Evolutionary conservation across 2,797 vertebrate genomes (phyloP), one percentile per base, ranked within the genome.

Genomic region (Scolopax rusticola): DNA sequence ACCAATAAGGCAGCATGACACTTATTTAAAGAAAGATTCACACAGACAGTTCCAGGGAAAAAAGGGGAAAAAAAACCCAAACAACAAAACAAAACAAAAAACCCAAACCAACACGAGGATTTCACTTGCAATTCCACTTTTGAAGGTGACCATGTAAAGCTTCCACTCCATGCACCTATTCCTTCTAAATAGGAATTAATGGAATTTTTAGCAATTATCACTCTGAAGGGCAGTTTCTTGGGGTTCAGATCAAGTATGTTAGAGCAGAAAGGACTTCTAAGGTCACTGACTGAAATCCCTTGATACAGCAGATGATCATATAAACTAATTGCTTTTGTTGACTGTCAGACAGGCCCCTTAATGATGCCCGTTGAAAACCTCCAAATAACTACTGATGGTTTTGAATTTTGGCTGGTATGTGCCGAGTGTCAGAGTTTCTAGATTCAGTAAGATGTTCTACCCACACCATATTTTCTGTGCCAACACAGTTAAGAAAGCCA

Each of bases 1-100:
- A 1, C 27, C 1, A 2, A 11, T 6, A 67, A 0, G 8, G 50
- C 71, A 82, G n/a, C 74, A 57, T 50, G 40, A 27, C 48, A 15
- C 9, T 27, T 67, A 19, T 41, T 73, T 69, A 78, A 79, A 73
- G 50, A 56, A 69, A n/a, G 50, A 70, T 12, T 38, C 7, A 47
- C 5, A 87, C 18, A 71, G 9, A n/a, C 10, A 73, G 59, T 27
- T 43, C 38, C 48, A 59, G 36, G 38, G 45, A 51, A 73, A 45
- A 61, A 36, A 40, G 36, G 36, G 36, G 8, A 36, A 36, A 36
- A 36, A 36, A 36, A 36, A 36, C 36, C 36, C 36, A 36, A 43
- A 12, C 20, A 27, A 36, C 36, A 48, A 25, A 25, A 6, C 12
- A 25, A 48, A 24, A 48, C 11, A 14, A 25, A 50, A 25, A 14